Base-by-base conservation (phyloP, 2,888 invertebrate genomes). In the Torymus aiolomorphi region DNA sequence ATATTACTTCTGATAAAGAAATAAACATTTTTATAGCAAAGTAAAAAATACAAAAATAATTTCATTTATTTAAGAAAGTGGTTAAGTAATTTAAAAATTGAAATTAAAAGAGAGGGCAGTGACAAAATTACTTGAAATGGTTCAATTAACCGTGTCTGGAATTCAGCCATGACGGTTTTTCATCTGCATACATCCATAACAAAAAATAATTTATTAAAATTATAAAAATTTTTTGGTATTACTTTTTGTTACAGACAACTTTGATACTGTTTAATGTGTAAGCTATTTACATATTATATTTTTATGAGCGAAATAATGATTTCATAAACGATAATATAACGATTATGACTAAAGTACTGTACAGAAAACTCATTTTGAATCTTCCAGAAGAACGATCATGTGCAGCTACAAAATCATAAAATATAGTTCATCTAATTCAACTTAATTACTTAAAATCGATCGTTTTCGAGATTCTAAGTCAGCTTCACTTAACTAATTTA, bases 211-310 rank as follows among this genome's bases (percentile, higher is more conserved):
- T 65, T 12, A 14, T 20, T 20, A 13, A 52, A 57, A n/a, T 66
- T 73, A 31, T 74, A 42, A 24, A 54, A 42, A 42, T 42, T 42
- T 52, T 62, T 52, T 1, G 51, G 13, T 24, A 16, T 63, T 70
- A 74, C 65, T 71, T 71, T 14, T 61, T 70, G 51, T 63, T 74
- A 65, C 52, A 75, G 51, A 63, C 59, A 11, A 16, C 59, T 62
- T 54, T 16, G 42, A 70, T n/a, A 75, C 31, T 13, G 52, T 57
- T 31, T 70, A 69, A 72, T 67, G 51, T 59, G 62, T 67, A 63
- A 77, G 11, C 14, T 74, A 78, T 78, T 61, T 78, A 73, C 61
- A 75, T 24, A 70, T 61, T 78, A n/a, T 5, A 2, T 18, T 57
- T n/a, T 51, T 51, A 8, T 54, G n/a, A 69, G 16, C 54, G 18